These are phyloP conservation scores for Seladonia tumulorum DNA, from an alignment of 2,888 invertebrate genomes.

Conservation along the genomic window DNA sequence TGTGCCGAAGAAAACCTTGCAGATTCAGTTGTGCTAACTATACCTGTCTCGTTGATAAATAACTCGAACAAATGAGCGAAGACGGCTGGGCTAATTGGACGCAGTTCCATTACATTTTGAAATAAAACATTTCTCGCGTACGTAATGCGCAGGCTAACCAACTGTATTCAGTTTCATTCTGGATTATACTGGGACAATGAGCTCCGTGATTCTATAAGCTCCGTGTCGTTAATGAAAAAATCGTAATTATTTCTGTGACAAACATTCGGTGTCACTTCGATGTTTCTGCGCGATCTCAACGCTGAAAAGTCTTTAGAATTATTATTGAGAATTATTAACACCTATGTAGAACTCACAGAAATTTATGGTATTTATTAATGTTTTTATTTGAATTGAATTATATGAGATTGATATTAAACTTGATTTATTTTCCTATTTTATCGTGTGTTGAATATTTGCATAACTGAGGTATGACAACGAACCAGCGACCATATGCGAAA, in stretches of 20 bases:
- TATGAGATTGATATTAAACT: not conserved
- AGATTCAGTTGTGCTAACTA: not conserved
- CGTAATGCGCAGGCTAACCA: constrained; percentile 36
- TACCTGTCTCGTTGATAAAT: not conserved
- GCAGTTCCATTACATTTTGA: not conserved
- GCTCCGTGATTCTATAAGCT: not conserved
- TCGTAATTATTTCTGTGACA: constrained; percentile 38
- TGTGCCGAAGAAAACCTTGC: not conserved
- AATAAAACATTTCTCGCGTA: constrained; percentile 19
- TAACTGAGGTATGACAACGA: constrained; percentile 6
- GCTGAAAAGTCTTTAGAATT: too few species aligned
- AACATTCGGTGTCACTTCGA: not conserved
- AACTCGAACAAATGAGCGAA: not conserved
- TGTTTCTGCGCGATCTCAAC: not conserved
- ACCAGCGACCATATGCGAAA: not conserved
- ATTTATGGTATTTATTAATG: not conserved
- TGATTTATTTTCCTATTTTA: not conserved
- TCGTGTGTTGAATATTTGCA: not conserved
- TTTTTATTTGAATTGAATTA: not conserved
- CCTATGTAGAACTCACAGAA: not conserved
- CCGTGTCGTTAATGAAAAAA: not conserved
- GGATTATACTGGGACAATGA: constrained; percentile 13
- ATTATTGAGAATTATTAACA: too few species aligned
- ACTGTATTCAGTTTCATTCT: constrained; percentile 6
- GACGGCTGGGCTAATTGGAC: constrained; percentile 25